Evolutionary conservation across 2,113 vertebrate genomes (phyloP).

Genomic region (Rhabdornis inornatus): DNA sequence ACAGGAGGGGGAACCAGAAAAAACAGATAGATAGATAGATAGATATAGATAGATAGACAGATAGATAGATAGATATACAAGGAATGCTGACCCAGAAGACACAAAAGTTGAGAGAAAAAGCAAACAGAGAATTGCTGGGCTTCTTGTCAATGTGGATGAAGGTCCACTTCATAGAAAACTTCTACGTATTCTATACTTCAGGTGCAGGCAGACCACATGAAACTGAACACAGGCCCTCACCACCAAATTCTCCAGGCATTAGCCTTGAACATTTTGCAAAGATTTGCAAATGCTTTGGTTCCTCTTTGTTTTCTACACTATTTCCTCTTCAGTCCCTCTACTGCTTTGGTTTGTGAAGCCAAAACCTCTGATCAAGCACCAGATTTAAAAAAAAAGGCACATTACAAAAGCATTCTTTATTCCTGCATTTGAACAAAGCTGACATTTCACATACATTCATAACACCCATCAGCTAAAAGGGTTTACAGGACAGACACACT

Average conservation of each 20-base stretch:
- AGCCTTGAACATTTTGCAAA: background rate
- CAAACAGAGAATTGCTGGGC: background rate
- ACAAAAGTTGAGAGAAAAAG: background rate
- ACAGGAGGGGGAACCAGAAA: background rate
- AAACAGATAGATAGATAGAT: background rate
- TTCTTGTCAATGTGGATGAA: background rate
- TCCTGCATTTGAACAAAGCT: slow-evolving; percentile 6
- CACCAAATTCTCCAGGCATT: background rate
- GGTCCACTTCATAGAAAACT: background rate
- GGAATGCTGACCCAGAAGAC: background rate
- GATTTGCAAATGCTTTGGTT: background rate
- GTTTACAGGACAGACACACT: background rate
- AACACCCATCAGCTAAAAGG: background rate
- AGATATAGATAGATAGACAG: too few relatives aligned
- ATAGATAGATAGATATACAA: background rate
- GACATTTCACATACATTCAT: slow-evolving; percentile 10
- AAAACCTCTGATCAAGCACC: slow-evolving; percentile 6
- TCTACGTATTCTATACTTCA: background rate
- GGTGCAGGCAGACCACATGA: background rate
- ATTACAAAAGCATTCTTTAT: slow-evolving; percentile 32
- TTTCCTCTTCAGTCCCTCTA: background rate
- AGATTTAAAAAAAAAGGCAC: background rate
- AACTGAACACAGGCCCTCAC: accelerated
- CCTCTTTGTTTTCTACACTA: background rate
- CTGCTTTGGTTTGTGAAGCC: background rate